phyloP scores from a whole-genome alignment of 2,113 vertebrate species.

The Antigone vipio region DNA sequence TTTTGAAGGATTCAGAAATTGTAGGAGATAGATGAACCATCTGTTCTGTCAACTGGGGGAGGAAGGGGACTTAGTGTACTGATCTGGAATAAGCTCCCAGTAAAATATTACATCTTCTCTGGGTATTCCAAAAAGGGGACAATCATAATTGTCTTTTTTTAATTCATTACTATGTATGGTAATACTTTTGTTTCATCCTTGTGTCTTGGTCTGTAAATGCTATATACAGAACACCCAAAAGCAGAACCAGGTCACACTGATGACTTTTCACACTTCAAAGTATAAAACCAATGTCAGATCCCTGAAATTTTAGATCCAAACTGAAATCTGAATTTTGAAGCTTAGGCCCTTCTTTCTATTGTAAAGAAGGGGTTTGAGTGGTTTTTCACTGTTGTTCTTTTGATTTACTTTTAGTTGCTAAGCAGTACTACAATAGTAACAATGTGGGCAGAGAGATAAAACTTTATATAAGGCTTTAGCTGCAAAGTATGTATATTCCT shows the following conservation, averaged over 20 bases:
- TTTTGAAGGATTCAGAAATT: neutral
- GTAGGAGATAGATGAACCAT: neutral
- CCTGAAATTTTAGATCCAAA: neutral
- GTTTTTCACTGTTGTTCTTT: neutral
- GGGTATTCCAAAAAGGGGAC: neutral
- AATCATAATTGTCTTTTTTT: neutral
- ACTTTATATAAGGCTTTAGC: neutral
- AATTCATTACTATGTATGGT: neutral
- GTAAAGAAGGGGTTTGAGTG: neutral
- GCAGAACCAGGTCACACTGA: neutral
- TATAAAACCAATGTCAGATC: neutral
- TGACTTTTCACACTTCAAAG: neutral
- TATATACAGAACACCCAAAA: neutral
- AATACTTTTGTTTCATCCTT: neutral
- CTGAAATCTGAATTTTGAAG: neutral
- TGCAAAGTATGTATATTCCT: neutral
- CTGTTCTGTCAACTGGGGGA: conserved; percentile 29
- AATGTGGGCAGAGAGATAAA: neutral
- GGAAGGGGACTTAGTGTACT: neutral
- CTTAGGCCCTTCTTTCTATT: neutral
- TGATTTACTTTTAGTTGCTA: conserved; percentile 30
- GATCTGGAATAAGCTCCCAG: conserved; percentile 2
- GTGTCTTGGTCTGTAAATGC: neutral
- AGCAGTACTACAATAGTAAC: conserved; percentile 23
- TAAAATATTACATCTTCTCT: neutral